phyloP scores from a whole-genome alignment of 2,797 vertebrate genomes.

The Arvicola amphibius region DNA sequence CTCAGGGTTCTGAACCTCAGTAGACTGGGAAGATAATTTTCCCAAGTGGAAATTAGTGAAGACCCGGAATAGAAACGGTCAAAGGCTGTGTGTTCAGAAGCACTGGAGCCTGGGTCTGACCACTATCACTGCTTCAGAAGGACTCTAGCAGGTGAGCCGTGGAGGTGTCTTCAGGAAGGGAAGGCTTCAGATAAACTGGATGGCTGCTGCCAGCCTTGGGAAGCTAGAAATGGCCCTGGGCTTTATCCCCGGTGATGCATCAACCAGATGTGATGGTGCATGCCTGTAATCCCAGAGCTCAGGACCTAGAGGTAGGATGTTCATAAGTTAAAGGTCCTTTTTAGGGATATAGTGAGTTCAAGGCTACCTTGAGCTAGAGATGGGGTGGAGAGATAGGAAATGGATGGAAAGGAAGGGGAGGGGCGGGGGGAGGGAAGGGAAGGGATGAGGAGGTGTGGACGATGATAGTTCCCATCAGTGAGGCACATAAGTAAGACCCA shows the following conservation, averaged over 20 bases:
- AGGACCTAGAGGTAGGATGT: not conserved
- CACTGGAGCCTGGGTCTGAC: not conserved
- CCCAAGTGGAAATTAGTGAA: not conserved
- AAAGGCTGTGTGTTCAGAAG: no score
- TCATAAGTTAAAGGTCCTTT: not conserved
- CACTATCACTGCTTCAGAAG: not conserved
- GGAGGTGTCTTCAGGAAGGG: not conserved
- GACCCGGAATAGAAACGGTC: no score
- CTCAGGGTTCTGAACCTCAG: not conserved
- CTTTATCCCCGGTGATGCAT: not conserved
- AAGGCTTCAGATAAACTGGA: not conserved
- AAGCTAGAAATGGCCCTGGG: not conserved
- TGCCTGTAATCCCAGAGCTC: not conserved
- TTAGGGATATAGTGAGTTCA: not conserved
- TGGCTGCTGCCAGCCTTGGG: not conserved
- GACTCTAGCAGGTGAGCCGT: rapidly evolving
- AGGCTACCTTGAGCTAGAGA: not conserved
- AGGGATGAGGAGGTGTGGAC: no score
- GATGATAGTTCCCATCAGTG: no score
- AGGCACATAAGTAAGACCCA: no score
- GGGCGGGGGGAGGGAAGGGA: no score
- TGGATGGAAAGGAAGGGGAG: not conserved
- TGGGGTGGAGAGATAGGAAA: not conserved
- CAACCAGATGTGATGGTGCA: not conserved
- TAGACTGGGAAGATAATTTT: not conserved